Base-by-base conservation (phyloP, 2,888 invertebrate genomes). In the Drosophila mimetica region DNA sequence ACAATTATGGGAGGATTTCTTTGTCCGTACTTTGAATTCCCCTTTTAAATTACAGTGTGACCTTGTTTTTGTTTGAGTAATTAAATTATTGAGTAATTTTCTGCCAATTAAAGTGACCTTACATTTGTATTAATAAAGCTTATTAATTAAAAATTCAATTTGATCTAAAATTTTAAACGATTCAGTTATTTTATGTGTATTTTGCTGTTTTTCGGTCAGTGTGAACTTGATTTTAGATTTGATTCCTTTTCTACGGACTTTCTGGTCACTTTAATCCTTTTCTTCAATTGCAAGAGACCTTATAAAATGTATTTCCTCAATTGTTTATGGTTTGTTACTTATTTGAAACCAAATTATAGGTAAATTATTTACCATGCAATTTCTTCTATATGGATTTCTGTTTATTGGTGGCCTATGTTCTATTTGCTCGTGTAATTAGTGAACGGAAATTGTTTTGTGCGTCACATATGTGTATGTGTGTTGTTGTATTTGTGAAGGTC, bases 341-440 rank as follows among this genome's bases (percentile, higher is more conserved):
- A 14, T 63, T 46, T 46, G 36, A 5, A 16, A 50, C 9, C 41
- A 34, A 64, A 64, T 48, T 64, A 50, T n/a, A 41, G 41, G 50
- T 42, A 52, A 64, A 51, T 36, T 42, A 64, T 64, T 65, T 36
- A 65, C 65, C 65, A 64, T 65, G 66, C 63, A 64, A 51, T 64
- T 42, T 36, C 65, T 36, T 20, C 20, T 16, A 36, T 54, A 52
- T 54, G 36, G 54, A 34, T 67, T 53, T 65, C 53, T 69, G 51
- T 37, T 76, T 78, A 41, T 20, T 41, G 61, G 61, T 54, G 58
- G 64, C 61, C 61, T 77, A 50, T 58, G 47, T 57, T 73, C 59
- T 63, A 47, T 77, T 77, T 79, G 76, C 64, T 67, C 73, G 69
- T 82, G 69, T 79, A 82, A 77, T 77, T 82, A 77, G 82, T 81